phyloP scores from a whole-genome alignment of 2,113 vertebrate genomes.

The Candoia aspera region DNA sequence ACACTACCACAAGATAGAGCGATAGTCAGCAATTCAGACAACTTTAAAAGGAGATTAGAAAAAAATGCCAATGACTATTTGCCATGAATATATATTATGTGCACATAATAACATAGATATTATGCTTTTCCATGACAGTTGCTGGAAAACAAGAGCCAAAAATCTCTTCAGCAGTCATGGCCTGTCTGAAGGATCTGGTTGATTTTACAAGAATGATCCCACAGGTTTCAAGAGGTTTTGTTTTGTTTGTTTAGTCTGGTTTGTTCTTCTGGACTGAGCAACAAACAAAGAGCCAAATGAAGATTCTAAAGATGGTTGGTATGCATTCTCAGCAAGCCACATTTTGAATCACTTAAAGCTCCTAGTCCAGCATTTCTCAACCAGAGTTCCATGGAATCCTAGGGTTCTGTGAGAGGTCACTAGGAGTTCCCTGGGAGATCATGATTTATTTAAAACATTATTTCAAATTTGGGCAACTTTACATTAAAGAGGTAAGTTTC shows the following conservation, averaged over 20 bases:
- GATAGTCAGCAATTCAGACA: background rate
- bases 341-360: background rate
- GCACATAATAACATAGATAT: background rate
- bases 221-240: background rate
- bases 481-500: too few relatives aligned
- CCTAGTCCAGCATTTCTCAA: background rate
- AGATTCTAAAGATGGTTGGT: background rate
- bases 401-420: too few relatives aligned
- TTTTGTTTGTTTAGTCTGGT: background rate
- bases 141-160: background rate
- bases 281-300: background rate
- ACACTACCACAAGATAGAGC: background rate
- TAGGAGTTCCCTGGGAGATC: too few relatives aligned
- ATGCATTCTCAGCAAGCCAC: background rate
- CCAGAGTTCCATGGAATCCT: too few relatives aligned
- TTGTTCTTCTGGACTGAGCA: background rate
- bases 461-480: too few relatives aligned
- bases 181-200: background rate
- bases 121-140: background rate
- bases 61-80: background rate
- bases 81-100: background rate
- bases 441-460: too few relatives aligned
- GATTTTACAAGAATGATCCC: background rate
- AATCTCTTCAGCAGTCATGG: background rate
- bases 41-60: background rate